Evolutionary conservation across 2,888 invertebrate species (phyloP), one percentile per base, ranked within the genome.

Genomic region (Lithophane semibrunnea): DNA sequence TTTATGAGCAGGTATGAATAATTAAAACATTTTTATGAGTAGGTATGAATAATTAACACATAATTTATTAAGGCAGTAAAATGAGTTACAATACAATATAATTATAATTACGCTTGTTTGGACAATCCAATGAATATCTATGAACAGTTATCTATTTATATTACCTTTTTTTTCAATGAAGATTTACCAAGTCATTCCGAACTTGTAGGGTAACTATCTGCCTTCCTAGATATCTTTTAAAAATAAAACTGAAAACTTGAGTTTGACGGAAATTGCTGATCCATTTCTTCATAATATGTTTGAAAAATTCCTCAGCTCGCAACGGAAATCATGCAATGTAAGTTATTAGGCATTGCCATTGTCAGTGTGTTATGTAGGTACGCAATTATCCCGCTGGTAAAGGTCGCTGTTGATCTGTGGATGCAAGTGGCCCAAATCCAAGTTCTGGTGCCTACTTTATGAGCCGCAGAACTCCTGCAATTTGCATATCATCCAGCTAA

Each of bases 1-100:
- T 47, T 58, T 49, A 74, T 37, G 18, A 47, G 21, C 21, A 73
- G 29, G 3, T 29, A 54, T 44, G 3, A 73, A 73, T 74, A 37
- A 73, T 58, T 37, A 58, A 60, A 21, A 29, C 37, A 75, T 60
- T 42, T 47, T 58, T 49, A 74, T 37, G n/a, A 47, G 21, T 24
- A 73, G 29, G 3, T 29, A 54, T 44, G 3, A 73, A 73, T 74
- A 29, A 73, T 58, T 37, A 58, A 3, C 37, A 73, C 13, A 74
- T 7, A 0, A n/a, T 68, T 58, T 58, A 37, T 24, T 60, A 24
- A 12, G 13, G 10, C n/a, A n/a, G 2, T 24, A 18, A 47, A 49
- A 37, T 13, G 24, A 42, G 3, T 64, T 47, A 44, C 42, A 61
- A 49, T 24, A 52, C 9, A 75, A 16, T 37, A 60, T 29, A 29